Percentiles rank a stretch among this genome's conserved stretches.
Evolutionary conservation across 2,113 vertebrate species (phyloP).

Genomic region (Hucho hucho): DNA sequence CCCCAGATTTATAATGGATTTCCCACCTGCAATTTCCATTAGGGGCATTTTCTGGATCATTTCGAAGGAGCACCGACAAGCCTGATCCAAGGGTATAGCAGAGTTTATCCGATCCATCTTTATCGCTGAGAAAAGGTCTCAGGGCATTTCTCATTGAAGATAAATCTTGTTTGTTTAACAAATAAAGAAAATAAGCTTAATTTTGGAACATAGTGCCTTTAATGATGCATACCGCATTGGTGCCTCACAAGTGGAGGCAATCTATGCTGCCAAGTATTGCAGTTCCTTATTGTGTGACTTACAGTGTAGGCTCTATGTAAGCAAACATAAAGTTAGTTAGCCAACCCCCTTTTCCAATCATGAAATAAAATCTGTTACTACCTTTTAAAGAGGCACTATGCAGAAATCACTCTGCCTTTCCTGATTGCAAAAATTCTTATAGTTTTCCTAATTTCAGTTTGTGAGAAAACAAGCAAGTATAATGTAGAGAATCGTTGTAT

Average conservation of each 20-base stretch:
- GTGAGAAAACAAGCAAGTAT: no score
- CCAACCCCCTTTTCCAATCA: no score
- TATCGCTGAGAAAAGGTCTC: constrained; percentile 44
- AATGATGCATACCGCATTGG: constrained; percentile 40
- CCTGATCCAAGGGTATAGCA: constrained; percentile 38
- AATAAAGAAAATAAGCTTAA: constrained; percentile 60
- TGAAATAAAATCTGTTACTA: no score
- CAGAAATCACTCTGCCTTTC: no score
- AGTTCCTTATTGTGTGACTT: not conserved
- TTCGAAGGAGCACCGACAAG: constrained; percentile 47
- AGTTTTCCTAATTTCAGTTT: no score
- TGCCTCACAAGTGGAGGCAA: constrained; percentile 10
- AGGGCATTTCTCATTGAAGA: constrained; percentile 37
- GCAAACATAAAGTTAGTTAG: no score
- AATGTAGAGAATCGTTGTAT: no score
- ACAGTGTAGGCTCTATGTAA: not conserved
- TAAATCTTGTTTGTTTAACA: constrained; percentile 61
- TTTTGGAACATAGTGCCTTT: constrained; percentile 50
- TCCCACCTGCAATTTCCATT: constrained; percentile 55
- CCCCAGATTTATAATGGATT: constrained; percentile 46
- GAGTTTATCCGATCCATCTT: constrained; percentile 53
- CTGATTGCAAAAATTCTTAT: no score
- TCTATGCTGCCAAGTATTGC: not conserved
- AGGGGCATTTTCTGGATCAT: constrained; percentile 63
- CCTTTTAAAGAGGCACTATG: no score